Base-by-base conservation (phyloP, 1,140 invertebrate genomes). In the Neuroterus valhalla region DNA sequence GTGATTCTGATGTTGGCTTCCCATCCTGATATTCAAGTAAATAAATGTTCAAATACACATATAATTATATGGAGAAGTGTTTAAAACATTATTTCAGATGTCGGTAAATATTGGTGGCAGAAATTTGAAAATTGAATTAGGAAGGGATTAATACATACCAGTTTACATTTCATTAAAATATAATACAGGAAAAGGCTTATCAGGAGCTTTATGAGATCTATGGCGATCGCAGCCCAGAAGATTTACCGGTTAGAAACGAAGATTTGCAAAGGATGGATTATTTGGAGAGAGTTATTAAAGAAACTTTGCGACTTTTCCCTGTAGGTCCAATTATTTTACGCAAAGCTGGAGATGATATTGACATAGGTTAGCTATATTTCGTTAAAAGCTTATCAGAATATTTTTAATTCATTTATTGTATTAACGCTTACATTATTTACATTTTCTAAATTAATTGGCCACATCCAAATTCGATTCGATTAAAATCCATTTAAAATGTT, bases 271-370 rank as follows among this genome's bases (percentile, higher is more conserved):
- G 89, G n/a, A 88, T 95, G 86, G 88, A 88, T 67, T 94, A 93
- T 82, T 82, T 93, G 66, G 94, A 94, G 78, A 89, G 90, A 23
- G 91, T 92, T 6, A 91, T 95, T 19, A 93, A 93, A 75, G 94
- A 95, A 89, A 91, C 92, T 0, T 79, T 94, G 42, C 81, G 93
- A 67, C 68, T 94, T n/a, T 94, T 91, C 78, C 93, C 94, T 3
- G 89, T 93, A 2, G 92, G 91, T 2, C 93, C 94, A 3, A 77
- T 92, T 4, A 86, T 94, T 31, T 89, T 90, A 12, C 79, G 91
- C 66, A 71, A 76, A 43, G 67, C 92, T 0, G 87, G 85, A 3
- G 87, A 91, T 76, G 91, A 90, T 73, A n/a, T 86, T 2, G 50
- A 84, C n/a, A 73, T 83, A 12, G 81, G 81, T 80, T 15, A 43